These are phyloP conservation scores for Alosa alosa DNA, from an alignment of 2,113 vertebrate genomes.

Conservation along the genomic window DNA sequence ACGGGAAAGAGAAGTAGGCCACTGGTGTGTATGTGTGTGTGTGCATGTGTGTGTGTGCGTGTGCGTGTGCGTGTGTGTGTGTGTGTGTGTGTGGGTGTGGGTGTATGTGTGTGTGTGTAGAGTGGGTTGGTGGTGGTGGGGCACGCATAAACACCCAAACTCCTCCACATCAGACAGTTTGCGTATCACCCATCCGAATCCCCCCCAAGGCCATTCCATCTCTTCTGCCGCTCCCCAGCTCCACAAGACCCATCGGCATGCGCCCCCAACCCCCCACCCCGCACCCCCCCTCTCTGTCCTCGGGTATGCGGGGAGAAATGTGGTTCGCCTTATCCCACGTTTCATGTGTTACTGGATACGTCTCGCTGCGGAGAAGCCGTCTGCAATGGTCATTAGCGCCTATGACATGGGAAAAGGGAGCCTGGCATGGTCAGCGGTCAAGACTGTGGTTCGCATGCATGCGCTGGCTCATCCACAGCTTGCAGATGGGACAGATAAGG, in stretches of 20 bases:
- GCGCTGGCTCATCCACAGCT: background rate
- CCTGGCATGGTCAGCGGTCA: constrained; percentile 1
- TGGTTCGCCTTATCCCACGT: background rate
- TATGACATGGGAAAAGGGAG: background rate
- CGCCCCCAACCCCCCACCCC: background rate
- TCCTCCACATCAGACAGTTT: background rate
- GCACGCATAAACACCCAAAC: background rate
- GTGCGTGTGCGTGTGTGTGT: constrained; percentile 9
- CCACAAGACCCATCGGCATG: background rate
- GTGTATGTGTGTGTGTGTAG: background rate
- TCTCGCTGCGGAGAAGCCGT: background rate
- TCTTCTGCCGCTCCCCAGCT: background rate
- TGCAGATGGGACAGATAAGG: background rate
- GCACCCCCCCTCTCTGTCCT: background rate
- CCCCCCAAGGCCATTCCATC: background rate
- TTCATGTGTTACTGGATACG: constrained; percentile 2
- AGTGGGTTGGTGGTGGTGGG: background rate
- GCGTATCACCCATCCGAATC: background rate
- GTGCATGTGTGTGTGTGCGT: background rate
- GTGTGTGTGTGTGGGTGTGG: background rate
- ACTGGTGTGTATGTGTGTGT: background rate
- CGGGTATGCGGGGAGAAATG: background rate
- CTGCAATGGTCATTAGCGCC: constrained; percentile 5
- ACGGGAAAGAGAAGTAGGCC: constrained; percentile 23
- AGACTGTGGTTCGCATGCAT: background rate